Base-by-base conservation (phyloP, 2,113 vertebrate genomes). In the Otolemur garnettii region DNA sequence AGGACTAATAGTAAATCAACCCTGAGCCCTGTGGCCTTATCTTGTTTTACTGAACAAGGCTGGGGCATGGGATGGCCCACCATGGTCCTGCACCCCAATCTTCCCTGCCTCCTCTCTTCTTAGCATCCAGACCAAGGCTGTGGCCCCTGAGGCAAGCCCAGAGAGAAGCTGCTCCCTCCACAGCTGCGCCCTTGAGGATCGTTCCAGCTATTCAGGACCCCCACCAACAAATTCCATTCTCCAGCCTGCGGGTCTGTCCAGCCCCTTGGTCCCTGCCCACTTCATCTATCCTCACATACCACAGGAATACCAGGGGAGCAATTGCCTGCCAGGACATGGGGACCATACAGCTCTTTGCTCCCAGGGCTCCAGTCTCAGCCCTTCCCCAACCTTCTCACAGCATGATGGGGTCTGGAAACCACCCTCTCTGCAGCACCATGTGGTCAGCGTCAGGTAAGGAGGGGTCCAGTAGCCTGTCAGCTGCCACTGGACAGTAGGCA, bases 371-470 rank as follows among this genome's bases (percentile, higher is more conserved):
- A 98, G 98, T 7, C 0, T 96, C 22, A 98, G 98, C 75, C 98
- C 98, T 0, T 91, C 95, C 2, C 98, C 98, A 74, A 98, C 97
- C 82, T 93, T 98, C 38, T 98, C 98, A 1, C 99, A 98, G 0
- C 97, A 97, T 8, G 97, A 98, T 0, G 98, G 99, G n/a, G 98
- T 98, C 93, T 98, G 91, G 90, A 96, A 98, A n/a, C 98, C 98
- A 22, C 99, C 98, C 84, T 98, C 99, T 0, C 96, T 98, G 88
- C 99, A 99, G 96, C 99, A 98, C 5, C 99, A 99, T 0, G 94
- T 99, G 60, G 99, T 99, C 93, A 99, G 99, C 15, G 99, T 99
- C 95, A 99, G 99, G 99, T 99, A 97, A 92, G 98, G 90, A 77
- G 19, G 15, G 50, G 33, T 26, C 75, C 66, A 38, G 74, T 33